Conservation (phyloP, 2,888 invertebrate genomes). For the Dicyrtoma fusca region DNA sequence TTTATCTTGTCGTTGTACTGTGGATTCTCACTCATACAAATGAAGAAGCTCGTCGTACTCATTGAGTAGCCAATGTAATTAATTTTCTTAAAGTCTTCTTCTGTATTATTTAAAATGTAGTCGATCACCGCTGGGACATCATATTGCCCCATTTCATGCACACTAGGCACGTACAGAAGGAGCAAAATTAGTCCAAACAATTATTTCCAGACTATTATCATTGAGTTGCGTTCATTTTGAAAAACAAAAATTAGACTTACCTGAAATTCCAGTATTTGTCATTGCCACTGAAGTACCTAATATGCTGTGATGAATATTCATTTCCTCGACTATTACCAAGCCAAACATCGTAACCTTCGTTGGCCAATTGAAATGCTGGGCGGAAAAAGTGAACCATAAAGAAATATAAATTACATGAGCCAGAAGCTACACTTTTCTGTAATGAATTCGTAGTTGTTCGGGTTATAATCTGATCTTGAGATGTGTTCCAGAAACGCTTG, state of each 20-base stretch:
- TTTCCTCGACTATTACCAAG: constrained; percentile 51
- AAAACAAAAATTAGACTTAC: constrained; percentile 9
- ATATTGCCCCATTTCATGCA: constrained; percentile 63
- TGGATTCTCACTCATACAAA: constrained; percentile 50
- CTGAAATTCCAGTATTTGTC: constrained; percentile 48
- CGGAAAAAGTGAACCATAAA: too few relatives aligned
- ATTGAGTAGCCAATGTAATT: constrained; percentile 64
- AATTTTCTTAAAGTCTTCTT: constrained; percentile 59
- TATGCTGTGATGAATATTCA: constrained; percentile 48
- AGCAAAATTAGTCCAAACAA: not conserved
- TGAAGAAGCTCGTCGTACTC: constrained; percentile 58
- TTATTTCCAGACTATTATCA: too few relatives aligned
- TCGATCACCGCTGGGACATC: constrained; percentile 63
- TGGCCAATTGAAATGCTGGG: constrained; percentile 48
- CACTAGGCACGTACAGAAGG: constrained; percentile 59
- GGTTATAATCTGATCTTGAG: too few relatives aligned
- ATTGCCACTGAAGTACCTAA: constrained; percentile 31
- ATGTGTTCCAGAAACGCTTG: too few relatives aligned
- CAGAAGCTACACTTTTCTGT: too few relatives aligned
- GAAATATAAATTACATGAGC: too few relatives aligned
- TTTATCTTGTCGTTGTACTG: constrained; percentile 57
- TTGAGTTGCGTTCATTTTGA: not conserved
- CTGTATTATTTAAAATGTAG: constrained; percentile 59
- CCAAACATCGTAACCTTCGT: constrained; percentile 54
- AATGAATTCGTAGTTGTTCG: too few relatives aligned